These are phyloP conservation scores for Pseudorhiza aurosa DNA, from an alignment of 30 jellyfish, hydroid and myxozoan genomes.

Conservation along the genomic window DNA sequence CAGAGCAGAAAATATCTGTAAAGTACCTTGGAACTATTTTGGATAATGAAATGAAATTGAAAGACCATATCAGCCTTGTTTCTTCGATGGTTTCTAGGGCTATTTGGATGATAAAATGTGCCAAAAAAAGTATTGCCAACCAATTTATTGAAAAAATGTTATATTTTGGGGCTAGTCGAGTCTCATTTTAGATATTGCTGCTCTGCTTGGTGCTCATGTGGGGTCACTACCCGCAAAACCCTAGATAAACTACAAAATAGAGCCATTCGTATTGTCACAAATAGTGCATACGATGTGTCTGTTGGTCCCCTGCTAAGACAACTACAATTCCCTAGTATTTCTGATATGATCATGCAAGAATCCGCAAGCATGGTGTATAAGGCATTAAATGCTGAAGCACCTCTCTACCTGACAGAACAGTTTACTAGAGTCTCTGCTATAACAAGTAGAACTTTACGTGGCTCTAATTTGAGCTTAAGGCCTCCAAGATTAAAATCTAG, in stretches of 20 bases:
- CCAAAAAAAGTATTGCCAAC: neutral
- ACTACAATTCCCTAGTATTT: conserved; percentile 1
- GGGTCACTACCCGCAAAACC: conserved; percentile 6
- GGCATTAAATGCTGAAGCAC: neutral
- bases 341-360: neutral
- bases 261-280: neutral
- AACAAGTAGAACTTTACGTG: neutral
- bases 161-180: conserved; percentile 5
- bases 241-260: neutral
- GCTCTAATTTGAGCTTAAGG: conserved; percentile 19
- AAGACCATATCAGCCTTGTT: neutral
- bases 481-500: conserved; percentile 8
- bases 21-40: neutral
- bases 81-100: neutral
- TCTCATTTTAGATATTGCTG: conserved; percentile 1
- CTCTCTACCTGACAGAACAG: conserved; percentile 1
- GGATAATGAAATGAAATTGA: neutral
- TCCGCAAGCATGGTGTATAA: conserved; percentile 21
- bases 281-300: neutral
- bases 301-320: neutral
- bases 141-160: neutral
- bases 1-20: neutral
- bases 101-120: neutral
- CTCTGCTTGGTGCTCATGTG: neutral
- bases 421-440: neutral